These are phyloP conservation scores for Lasioglossum calceatum DNA, from an alignment of 2,888 invertebrate species.

Conservation along the genomic window DNA sequence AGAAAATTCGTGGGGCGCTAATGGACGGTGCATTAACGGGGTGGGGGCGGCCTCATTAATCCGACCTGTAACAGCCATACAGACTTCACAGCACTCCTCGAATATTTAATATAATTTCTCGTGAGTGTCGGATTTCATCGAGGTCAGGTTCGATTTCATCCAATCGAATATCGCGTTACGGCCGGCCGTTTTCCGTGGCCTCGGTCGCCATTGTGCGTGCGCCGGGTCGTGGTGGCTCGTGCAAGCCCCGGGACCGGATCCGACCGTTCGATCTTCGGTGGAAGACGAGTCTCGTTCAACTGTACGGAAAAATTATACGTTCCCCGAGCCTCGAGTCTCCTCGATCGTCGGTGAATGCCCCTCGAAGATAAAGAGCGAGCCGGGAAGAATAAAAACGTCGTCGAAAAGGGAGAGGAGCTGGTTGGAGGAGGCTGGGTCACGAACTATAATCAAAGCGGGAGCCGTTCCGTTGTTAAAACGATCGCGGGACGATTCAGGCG, in stretches of 20 bases:
- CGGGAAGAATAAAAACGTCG: neutral
- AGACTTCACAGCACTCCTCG: conserved; percentile 14
- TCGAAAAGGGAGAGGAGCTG: neutral
- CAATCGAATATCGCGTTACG: conserved; percentile 41
- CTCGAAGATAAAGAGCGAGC: neutral
- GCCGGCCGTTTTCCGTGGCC: conserved; percentile 29
- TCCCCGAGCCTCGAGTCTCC: neutral
- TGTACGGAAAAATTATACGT: neutral
- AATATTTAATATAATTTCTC: conserved; percentile 42
- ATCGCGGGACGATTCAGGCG: neutral
- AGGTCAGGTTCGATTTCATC: conserved; percentile 46
- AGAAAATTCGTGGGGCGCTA: neutral
- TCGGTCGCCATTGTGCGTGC: neutral
- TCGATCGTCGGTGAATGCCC: neutral
- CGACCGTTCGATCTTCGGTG: neutral
- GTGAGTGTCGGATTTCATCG: conserved; percentile 16
- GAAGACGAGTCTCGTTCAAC: neutral
- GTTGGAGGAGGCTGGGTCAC: neutral
- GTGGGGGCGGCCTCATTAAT: conserved; percentile 20
- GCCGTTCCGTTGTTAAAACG: neutral
- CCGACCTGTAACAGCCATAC: conserved; percentile 31
- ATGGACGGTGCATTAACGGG: conserved; percentile 2
- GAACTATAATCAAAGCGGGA: conserved; percentile 10
- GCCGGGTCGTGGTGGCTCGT: neutral
- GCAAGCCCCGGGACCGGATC: neutral